phyloP scores from a whole-genome alignment of 1,140 invertebrate genomes.

The Maniola jurtina region DNA sequence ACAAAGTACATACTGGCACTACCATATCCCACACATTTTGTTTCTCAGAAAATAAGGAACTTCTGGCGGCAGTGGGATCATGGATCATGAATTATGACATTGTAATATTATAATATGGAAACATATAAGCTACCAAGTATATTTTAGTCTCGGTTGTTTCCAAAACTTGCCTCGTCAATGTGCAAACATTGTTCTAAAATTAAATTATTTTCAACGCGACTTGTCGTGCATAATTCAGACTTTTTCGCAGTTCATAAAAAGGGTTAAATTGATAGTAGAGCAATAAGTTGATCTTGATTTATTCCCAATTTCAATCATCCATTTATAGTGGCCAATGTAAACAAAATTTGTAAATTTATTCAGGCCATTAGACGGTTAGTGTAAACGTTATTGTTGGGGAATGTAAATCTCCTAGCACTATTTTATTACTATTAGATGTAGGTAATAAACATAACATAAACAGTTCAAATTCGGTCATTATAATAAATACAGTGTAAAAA shows the following conservation, averaged over 20 bases:
- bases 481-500: constrained; percentile 4
- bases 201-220: not conserved
- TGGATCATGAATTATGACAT: too few species aligned
- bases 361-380: not conserved
- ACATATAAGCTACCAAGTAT: too few species aligned
- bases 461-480: constrained; percentile 5
- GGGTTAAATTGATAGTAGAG: constrained; percentile 6
- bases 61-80: too few species aligned
- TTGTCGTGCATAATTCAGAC: not conserved
- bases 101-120: too few species aligned
- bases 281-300: constrained; percentile 10
- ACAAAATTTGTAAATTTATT: constrained; percentile 14
- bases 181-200: not conserved
- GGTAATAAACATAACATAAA: constrained; percentile 8
- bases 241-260: constrained; percentile 2
- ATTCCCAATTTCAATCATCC: constrained; percentile 8
- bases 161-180: not conserved
- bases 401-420: constrained; percentile 5
- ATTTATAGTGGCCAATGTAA: constrained; percentile 13
- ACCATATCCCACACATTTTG: too few species aligned
- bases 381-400: constrained; percentile 12
- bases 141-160: too few species aligned
- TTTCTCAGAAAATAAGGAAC: too few species aligned
- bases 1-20: too few species aligned
- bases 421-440: constrained; percentile 8